Evolutionary conservation across 2,797 vertebrate species (phyloP).

Genomic region (Pseudopleuronectes americanus): DNA sequence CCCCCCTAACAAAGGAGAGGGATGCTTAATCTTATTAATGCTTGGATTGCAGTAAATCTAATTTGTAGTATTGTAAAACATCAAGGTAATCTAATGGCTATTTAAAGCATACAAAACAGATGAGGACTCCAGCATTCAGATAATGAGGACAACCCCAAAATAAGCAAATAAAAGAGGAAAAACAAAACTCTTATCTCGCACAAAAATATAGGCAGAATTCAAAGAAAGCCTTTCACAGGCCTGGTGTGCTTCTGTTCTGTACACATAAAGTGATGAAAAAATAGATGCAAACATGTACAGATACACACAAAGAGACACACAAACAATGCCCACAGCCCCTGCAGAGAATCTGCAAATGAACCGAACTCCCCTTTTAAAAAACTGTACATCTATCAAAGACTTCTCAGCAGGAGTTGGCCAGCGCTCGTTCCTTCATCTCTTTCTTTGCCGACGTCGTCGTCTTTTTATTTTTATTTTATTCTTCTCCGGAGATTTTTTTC

Average conservation of each 20-base stretch:
- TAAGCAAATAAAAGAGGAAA: slow-evolving; percentile 25
- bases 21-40: slow-evolving; percentile 59
- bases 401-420: slow-evolving; percentile 67
- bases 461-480: slow-evolving; percentile 46
- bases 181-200: slow-evolving; percentile 14
- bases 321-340: slow-evolving; percentile 30
- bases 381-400: slow-evolving; percentile 64
- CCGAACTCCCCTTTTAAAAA: slow-evolving; percentile 55
- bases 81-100: slow-evolving; percentile 64
- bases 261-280: slow-evolving; percentile 17
- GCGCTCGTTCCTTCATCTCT: slow-evolving; percentile 57
- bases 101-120: slow-evolving; percentile 58
- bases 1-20: slow-evolving; percentile 30
- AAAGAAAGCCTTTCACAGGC: slow-evolving; percentile 7
- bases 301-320: slow-evolving; percentile 27
- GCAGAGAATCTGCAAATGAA: slow-evolving; percentile 65
- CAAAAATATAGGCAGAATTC: not conserved
- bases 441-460: slow-evolving; percentile 43
- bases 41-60: slow-evolving; percentile 62
- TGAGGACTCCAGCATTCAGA: slow-evolving; percentile 32
- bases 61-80: slow-evolving; percentile 67
- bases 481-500: slow-evolving; percentile 55
- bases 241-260: slow-evolving; percentile 10
- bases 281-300: slow-evolving; percentile 37
- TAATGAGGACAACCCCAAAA: slow-evolving; percentile 48